Percentiles rank a stretch among this genome's conserved stretches.
Conservation (phyloP, 2,888 invertebrate species). For the Biston stratarius region DNA sequence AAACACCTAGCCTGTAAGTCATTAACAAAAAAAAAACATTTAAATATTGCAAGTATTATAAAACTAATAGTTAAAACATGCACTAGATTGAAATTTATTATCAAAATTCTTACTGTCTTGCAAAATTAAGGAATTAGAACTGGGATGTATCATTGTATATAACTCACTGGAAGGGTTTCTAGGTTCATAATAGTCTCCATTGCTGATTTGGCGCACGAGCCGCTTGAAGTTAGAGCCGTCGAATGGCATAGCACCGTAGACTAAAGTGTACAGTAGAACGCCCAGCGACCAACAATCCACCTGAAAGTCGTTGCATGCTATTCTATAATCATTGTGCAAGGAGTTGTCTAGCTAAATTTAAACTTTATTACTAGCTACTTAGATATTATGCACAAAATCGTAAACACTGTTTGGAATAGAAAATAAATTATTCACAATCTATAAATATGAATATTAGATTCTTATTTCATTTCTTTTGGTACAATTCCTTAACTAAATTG, state of each 20-base stretch:
- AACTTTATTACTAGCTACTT: neutral
- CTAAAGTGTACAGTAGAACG: constrained; percentile 98
- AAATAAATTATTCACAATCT: neutral
- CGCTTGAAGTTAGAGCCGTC: constrained; percentile 99
- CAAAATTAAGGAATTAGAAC: too few relatives aligned
- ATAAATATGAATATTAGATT: neutral
- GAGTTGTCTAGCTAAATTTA: neutral
- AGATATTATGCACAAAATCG: neutral
- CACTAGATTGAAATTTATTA: too few relatives aligned
- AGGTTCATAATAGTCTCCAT: constrained; percentile 99
- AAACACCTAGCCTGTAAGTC: too few relatives aligned
- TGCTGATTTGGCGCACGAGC: constrained; percentile 98
- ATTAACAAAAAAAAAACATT: too few relatives aligned
- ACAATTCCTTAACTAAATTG: too few relatives aligned
- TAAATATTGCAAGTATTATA: too few relatives aligned
- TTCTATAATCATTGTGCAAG: neutral
- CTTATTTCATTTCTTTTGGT: neutral
- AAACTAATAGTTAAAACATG: too few relatives aligned
- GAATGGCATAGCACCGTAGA: constrained; percentile 99
- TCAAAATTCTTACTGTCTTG: too few relatives aligned
- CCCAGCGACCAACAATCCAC: constrained; percentile 97
- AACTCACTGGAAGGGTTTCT: constrained; percentile 95
- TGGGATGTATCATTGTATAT: neutral
- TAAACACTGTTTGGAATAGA: too few relatives aligned
- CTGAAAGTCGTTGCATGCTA: constrained; percentile 50